phyloP scores from a whole-genome alignment of 2,113 vertebrate genomes.

The Antigone vipio region DNA sequence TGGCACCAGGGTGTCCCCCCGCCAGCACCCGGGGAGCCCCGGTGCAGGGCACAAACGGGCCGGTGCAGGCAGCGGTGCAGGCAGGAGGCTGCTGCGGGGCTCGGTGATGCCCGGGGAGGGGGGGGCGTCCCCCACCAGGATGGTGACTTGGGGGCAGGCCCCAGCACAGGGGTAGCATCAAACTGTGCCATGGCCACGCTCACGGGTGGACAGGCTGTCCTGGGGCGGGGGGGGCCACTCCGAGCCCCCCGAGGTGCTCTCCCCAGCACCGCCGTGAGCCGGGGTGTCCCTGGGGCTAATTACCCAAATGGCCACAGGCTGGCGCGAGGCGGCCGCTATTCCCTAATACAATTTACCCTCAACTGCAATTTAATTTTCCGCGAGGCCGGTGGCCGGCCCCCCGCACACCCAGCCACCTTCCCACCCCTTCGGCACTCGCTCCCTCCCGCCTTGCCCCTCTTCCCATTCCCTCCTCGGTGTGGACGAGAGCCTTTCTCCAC shows the following conservation, averaged over 20 bases:
- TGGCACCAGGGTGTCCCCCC: not conserved
- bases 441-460: not conserved
- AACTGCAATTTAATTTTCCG: slow-evolving; percentile 98
- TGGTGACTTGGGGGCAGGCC: not conserved
- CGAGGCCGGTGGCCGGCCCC: slow-evolving; percentile 72
- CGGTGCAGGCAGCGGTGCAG: not conserved
- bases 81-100: not conserved
- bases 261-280: not conserved
- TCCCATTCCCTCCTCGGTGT: not conserved
- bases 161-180: rapidly evolving
- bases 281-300: slow-evolving; percentile 78
- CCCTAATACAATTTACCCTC: slow-evolving; percentile 98
- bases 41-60: rapidly evolving
- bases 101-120: not conserved
- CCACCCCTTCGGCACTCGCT: not conserved
- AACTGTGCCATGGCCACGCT: rapidly evolving
- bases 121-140: rapidly evolving
- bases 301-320: slow-evolving; percentile 91
- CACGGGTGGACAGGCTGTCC: rapidly evolving
- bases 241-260: not conserved
- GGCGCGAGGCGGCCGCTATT: slow-evolving; percentile 86
- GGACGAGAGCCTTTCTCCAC: not conserved
- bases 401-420: slow-evolving; percentile 52
- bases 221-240: rapidly evolving
- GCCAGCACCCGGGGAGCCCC: not conserved